These are phyloP conservation scores for Gulo gulo DNA, from an alignment of 2,113 vertebrate genomes.

Conservation along the genomic window DNA sequence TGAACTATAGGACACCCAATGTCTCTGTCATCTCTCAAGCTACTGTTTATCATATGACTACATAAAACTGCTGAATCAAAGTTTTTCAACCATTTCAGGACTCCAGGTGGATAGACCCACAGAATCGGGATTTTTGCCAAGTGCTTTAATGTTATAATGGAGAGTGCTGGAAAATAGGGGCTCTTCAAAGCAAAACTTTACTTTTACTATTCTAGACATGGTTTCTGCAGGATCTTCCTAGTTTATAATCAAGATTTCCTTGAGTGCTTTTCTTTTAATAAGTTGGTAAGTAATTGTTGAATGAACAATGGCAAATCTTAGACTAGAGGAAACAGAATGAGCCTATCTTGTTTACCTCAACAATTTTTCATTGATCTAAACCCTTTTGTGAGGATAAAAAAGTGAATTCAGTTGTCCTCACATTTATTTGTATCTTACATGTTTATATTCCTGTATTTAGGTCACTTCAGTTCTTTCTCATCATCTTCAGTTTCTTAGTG, in stretches of 20 bases:
- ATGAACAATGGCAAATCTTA: background rate
- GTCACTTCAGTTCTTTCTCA: background rate
- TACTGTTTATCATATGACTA: background rate
- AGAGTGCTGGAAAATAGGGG: background rate
- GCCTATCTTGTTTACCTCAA: background rate
- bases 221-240: background rate
- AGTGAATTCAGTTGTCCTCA: background rate
- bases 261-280: background rate
- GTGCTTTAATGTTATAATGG: background rate
- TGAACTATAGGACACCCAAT: background rate
- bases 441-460: background rate
- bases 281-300: background rate
- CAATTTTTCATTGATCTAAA: background rate
- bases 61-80: background rate
- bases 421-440: constrained; percentile 5
- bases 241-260: background rate
- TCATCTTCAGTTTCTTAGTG: background rate
- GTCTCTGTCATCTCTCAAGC: background rate
- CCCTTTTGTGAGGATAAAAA: background rate
- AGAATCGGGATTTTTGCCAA: constrained; percentile 3
- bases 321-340: background rate
- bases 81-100: background rate
- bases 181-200: background rate
- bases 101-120: background rate
- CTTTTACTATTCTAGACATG: background rate